Evolutionary conservation across 2,888 invertebrate genomes (phyloP), one percentile per base, ranked within the genome.

Genomic region (Schizotus pectinicornis): DNA sequence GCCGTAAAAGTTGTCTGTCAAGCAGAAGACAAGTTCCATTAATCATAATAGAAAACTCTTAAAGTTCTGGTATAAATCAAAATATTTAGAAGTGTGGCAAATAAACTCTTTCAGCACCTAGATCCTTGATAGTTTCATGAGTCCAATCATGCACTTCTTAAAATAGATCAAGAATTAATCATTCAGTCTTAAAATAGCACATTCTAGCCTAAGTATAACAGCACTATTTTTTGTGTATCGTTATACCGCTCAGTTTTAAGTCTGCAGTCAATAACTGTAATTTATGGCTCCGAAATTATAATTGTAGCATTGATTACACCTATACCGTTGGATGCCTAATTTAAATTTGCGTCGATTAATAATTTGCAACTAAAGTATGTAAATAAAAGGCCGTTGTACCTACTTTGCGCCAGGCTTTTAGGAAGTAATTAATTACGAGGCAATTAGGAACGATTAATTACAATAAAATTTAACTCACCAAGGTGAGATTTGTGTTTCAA

Each of bases 21-120:
- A 46, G 9, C 36, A 22, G 42, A 8, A 11, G 32, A 46, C 45
- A 37, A 47, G 13, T 41, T 46, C 57, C 36, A 57, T 57, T 57
- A 57, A 57, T 57, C 57, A 57, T 46, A 37, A 52, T 52, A 34
- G 51, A 47, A 12, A 39, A 52, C 52, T 52, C 42, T 47, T 52
- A 22, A n/a, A 52, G 48, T 41, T 71, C 71, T 67, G 70, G 67
- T 58, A 68, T 67, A 67, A 68, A 74, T 77, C 75, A 74, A 74
- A 77, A 77, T 75, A 77, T 76, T 77, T 77, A 69, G 69, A 70
- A 62, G 64, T 65, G 62, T 52, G 56, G 70, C 71, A 73, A 74
- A 76, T 72, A 70, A 59, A 65, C 66, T 74, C 72, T 67, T 63
- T 76, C 74, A 72, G 49, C 75, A 67, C 69, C 57, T 71, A 65